Evolutionary conservation across 2,888 invertebrate species (phyloP).

Genomic region (Mythimna lalbum): DNA sequence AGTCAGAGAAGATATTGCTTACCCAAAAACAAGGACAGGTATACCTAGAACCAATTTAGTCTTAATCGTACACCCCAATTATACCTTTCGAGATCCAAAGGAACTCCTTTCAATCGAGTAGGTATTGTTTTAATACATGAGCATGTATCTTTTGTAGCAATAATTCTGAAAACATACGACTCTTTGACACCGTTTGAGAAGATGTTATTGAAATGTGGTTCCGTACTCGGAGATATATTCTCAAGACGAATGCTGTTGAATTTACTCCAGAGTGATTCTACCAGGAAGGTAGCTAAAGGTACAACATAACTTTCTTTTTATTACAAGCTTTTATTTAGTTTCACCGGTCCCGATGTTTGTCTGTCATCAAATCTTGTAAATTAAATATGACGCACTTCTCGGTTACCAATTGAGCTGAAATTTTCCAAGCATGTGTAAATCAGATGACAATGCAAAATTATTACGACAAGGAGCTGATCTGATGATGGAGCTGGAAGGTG

Average conservation of each 20-base stretch:
- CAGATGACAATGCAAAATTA: no score
- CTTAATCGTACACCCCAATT: neutral
- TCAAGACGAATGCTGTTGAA: slow-evolving; percentile 91
- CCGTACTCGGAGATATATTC: slow-evolving; percentile 92
- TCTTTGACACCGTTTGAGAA: slow-evolving; percentile 92
- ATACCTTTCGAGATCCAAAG: neutral
- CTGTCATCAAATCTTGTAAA: no score
- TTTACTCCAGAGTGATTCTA: slow-evolving; percentile 86
- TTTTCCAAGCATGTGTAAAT: no score
- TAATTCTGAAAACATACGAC: slow-evolving; percentile 92
- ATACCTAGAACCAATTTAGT: neutral
- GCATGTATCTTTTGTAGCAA: slow-evolving; percentile 79
- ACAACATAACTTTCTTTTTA: neutral
- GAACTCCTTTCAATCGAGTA: no score
- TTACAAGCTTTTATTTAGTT: no score
- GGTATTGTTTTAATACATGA: neutral
- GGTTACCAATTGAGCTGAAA: no score
- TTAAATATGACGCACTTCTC: no score
- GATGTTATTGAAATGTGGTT: slow-evolving; percentile 91
- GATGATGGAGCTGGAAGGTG: no score
- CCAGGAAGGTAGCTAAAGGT: slow-evolving; percentile 89
- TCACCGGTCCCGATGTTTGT: no score
- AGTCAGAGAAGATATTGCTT: no score
- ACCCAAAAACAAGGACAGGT: no score
- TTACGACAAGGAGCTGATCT: no score